A percentile compares a stretch with the other conserved stretches of the same genome.
Conservation (phyloP, 2,888 invertebrate genomes). For the Stegana nigrithorax region DNA sequence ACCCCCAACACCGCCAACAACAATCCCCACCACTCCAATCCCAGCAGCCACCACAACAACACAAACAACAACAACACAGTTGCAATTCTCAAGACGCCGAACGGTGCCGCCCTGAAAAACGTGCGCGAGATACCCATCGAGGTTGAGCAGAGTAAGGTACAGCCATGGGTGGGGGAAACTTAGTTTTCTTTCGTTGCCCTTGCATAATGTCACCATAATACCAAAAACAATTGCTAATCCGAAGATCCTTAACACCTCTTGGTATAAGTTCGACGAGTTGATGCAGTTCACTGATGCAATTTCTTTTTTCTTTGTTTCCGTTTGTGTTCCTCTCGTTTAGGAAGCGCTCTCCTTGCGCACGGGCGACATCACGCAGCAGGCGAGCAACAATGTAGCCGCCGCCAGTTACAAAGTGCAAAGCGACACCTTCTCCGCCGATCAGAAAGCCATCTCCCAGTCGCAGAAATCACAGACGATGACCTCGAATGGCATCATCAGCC, state of each 20-base stretch:
- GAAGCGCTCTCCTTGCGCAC: conserved; percentile 86
- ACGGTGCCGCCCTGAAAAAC: conserved; percentile 39
- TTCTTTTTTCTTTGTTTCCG: not conserved
- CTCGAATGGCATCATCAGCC: conserved; percentile 81
- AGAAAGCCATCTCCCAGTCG: conserved; percentile 77
- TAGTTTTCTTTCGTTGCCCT: too few species aligned
- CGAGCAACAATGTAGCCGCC: conserved; percentile 86
- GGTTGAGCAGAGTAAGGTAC: conserved; percentile 67
- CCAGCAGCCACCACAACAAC: conserved; percentile 38
- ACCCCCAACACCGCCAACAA: conserved; percentile 24
- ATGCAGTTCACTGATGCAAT: not conserved
- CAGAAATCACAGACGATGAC: conserved; percentile 84
- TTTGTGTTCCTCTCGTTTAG: conserved; percentile 70
- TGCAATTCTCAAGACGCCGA: too few species aligned
- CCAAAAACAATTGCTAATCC: not conserved
- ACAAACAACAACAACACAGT: too few species aligned
- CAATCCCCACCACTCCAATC: conserved; percentile 29
- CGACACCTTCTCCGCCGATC: conserved; percentile 87
- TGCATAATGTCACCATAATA: too few species aligned
- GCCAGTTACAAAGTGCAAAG: conserved; percentile 87
- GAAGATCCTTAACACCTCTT: too few species aligned
- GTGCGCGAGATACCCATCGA: conserved; percentile 68
- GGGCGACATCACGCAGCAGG: conserved; percentile 86
- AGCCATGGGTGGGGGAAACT: not conserved
- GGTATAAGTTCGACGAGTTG: too few species aligned